phyloP scores from a whole-genome alignment of 2,113 vertebrate genomes.

The Sinocyclocheilus anshuiensis region DNA sequence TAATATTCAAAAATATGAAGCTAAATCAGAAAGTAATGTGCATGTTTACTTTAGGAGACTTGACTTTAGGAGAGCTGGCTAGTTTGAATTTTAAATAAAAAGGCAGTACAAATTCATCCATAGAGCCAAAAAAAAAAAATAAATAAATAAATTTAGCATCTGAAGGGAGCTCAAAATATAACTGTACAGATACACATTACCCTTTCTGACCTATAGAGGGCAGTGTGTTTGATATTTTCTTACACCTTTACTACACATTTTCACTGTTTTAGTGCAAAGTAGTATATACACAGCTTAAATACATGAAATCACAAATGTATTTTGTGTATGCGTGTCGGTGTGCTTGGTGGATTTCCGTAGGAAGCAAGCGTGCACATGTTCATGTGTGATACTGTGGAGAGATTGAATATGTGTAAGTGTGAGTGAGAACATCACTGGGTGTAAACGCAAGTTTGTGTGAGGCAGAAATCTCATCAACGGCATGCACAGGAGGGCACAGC shows the following conservation, averaged over 20 bases:
- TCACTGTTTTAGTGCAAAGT: not conserved
- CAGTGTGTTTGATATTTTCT: not conserved
- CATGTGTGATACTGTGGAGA: slow-evolving; percentile 26
- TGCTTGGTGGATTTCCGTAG: not conserved
- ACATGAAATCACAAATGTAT: not conserved
- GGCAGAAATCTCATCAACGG: slow-evolving; percentile 58
- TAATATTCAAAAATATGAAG: not conserved
- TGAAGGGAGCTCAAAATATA: not conserved
- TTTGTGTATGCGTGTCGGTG: not conserved
- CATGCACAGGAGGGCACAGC: slow-evolving; percentile 50
- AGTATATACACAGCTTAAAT: not conserved
- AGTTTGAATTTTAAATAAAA: not conserved
- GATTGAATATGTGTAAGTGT: slow-evolving; percentile 38
- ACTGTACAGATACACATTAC: not conserved
- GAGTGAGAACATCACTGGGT: slow-evolving; percentile 31
- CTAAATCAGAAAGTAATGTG: not conserved
- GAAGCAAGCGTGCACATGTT: not conserved
- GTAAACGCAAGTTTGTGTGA: slow-evolving; percentile 6
- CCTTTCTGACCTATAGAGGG: not conserved
- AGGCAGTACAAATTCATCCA: not conserved
- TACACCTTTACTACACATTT: not conserved
- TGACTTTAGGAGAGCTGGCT: not conserved
- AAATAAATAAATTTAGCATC: not conserved
- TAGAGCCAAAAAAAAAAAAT: not conserved
- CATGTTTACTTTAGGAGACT: not conserved